phyloP scores from a whole-genome alignment of 2,113 vertebrate genomes.

The Jacana jacana region DNA sequence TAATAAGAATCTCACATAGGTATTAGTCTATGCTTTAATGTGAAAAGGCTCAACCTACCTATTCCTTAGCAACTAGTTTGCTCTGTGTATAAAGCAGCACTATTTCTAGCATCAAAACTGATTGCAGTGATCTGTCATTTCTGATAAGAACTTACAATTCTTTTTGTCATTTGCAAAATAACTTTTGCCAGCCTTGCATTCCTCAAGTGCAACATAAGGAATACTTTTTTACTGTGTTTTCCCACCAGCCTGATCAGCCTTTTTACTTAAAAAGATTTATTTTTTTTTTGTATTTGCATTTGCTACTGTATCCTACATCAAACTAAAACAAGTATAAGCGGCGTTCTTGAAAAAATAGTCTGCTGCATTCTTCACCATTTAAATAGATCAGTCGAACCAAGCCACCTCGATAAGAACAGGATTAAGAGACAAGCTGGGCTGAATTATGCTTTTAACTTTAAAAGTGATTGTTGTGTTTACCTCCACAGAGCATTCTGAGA shows the following conservation, averaged over 20 bases:
- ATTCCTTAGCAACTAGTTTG: not conserved
- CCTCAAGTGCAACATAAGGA: not conserved
- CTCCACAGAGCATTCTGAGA: slow-evolving; percentile 21
- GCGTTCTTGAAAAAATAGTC: not conserved
- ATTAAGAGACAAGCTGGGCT: not conserved
- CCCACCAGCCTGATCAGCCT: not conserved
- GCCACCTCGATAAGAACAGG: not conserved
- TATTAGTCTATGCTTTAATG: not conserved
- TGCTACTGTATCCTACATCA: not conserved
- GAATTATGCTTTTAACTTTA: slow-evolving; percentile 30
- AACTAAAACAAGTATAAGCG: not conserved
- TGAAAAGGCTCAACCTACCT: not conserved
- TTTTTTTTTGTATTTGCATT: not conserved
- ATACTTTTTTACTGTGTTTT: not conserved
- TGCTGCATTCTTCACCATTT: not conserved
- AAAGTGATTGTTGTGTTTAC: slow-evolving; percentile 2
- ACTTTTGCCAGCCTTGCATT: not conserved
- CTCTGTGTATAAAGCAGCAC: not conserved
- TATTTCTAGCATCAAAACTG: not conserved
- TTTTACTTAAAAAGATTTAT: not conserved
- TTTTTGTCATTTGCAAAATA: not conserved
- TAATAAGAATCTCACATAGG: not conserved
- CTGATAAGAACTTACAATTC: not conserved
- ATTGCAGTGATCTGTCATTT: not conserved
- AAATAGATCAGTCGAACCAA: not conserved